Conservation (phyloP, 2,888 invertebrate species). For the Dascillus cervinus region DNA sequence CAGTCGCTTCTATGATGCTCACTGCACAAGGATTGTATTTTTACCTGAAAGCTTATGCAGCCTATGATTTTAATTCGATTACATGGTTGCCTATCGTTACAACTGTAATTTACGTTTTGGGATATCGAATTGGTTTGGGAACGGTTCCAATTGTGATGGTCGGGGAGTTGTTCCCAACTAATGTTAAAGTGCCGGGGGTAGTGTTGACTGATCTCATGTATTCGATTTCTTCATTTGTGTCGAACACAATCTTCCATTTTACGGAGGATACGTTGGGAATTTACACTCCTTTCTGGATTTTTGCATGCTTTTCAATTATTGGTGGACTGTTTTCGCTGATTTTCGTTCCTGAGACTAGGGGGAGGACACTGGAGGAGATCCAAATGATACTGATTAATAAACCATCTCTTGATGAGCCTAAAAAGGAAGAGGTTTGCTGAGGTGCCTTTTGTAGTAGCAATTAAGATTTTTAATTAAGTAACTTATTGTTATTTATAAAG, state of each 20-base stretch:
- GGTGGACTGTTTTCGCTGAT: constrained; percentile 8
- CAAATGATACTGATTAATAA: constrained; percentile 6
- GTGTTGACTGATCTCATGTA: constrained; percentile 15
- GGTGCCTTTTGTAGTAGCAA: too few relatives aligned
- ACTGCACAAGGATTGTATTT: constrained; percentile 11
- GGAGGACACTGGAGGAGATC: constrained; percentile 10
- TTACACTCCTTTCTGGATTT: constrained; percentile 15
- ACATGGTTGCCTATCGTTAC: constrained; percentile 10
- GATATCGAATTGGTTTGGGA: constrained; percentile 15
- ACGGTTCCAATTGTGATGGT: constrained; percentile 17
- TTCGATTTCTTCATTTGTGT: constrained; percentile 12
- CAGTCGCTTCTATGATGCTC: constrained; percentile 9
- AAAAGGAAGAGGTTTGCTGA: too few relatives aligned
- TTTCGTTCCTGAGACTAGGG: constrained; percentile 8
- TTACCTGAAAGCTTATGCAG: constrained; percentile 9
- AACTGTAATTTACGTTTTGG: constrained; percentile 13
- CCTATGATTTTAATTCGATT: constrained; percentile 4
- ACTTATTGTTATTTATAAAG: too few relatives aligned
- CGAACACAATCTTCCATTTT: constrained; percentile 12
- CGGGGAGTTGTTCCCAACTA: constrained; percentile 14
- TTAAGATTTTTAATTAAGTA: too few relatives aligned
- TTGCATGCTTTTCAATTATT: constrained; percentile 8
- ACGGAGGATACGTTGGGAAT: constrained; percentile 14
- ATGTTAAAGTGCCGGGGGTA: constrained; percentile 18
- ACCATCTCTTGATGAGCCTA: constrained; percentile 3